Percentiles rank a stretch among this genome's conserved stretches.
phyloP scores from a whole-genome alignment of 2,797 vertebrate genomes.

The Macropus fuliginosus region DNA sequence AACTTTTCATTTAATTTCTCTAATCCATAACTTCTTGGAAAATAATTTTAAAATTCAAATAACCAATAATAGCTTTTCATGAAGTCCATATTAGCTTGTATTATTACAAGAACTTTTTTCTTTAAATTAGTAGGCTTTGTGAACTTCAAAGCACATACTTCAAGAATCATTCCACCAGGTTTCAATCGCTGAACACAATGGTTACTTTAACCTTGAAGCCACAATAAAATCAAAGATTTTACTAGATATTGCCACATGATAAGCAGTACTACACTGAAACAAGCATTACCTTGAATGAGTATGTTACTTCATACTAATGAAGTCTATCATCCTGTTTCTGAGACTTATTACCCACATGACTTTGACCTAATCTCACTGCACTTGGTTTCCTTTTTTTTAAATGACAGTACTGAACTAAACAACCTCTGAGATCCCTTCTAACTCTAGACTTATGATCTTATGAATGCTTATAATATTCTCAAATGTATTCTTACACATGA shows the following conservation, averaged over 20 bases:
- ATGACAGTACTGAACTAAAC: background rate
- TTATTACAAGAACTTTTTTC: constrained; percentile 39
- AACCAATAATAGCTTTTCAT: constrained; percentile 35
- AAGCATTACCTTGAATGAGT: constrained; percentile 49
- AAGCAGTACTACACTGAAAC: constrained; percentile 42
- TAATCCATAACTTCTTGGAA: constrained; percentile 5
- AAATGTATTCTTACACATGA: background rate
- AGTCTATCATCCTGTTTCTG: constrained; percentile 53
- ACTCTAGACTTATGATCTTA: background rate
- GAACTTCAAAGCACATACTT: constrained; percentile 57
- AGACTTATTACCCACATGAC: background rate
- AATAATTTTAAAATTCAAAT: constrained; percentile 56
- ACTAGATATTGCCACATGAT: constrained; percentile 52
- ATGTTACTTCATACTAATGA: constrained; percentile 56
- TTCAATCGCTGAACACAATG: constrained; percentile 54
- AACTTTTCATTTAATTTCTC: background rate
- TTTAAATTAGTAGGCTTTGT: constrained; percentile 45
- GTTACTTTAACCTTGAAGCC: constrained; percentile 19
- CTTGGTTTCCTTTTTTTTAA: background rate
- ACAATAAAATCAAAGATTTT: constrained; percentile 47
- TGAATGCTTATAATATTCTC: background rate
- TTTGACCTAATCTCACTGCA: background rate
- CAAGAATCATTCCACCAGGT: constrained; percentile 45
- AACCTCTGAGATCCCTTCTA: background rate
- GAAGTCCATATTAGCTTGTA: constrained; percentile 21